These are phyloP conservation scores for Clivina fossor DNA, from an alignment of 2,888 invertebrate genomes.

Conservation along the genomic window DNA sequence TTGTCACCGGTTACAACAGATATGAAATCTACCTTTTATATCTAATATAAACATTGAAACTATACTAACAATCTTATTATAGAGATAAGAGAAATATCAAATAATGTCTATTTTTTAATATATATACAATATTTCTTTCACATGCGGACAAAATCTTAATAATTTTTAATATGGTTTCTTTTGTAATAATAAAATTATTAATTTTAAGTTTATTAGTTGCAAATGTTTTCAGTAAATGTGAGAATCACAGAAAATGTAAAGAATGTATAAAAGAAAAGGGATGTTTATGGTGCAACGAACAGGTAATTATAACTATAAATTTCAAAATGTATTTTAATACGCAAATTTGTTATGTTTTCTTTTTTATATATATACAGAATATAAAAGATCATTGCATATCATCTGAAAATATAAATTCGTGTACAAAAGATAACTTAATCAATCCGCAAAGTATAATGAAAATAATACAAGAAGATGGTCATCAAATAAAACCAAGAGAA, in stretches of 20 bases:
- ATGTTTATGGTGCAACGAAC: conserved; percentile 49
- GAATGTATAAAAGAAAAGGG: conserved; percentile 46
- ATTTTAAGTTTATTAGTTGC: no score
- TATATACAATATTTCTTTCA: no score
- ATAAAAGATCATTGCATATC: conserved; percentile 1
- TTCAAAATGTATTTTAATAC: background rate
- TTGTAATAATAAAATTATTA: no score
- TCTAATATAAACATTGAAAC: no score
- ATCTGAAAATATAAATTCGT: conserved; percentile 14
- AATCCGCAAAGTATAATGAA: conserved; percentile 40
- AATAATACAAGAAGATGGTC: conserved; percentile 29
- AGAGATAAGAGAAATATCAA: no score
- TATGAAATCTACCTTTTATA: no score
- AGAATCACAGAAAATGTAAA: conserved; percentile 46
- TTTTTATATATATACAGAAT: background rate
- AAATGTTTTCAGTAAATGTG: no score
- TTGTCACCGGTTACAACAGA: no score
- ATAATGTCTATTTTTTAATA: no score
- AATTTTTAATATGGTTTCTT: no score
- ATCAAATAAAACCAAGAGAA: conserved; percentile 56
- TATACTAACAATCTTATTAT: no score
- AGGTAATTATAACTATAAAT: conserved; percentile 24
- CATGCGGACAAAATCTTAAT: no score
- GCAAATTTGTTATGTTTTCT: background rate
- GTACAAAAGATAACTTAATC: conserved; percentile 35